A percentile compares a stretch with the other conserved stretches of the same genome.
phyloP scores from a whole-genome alignment of 2,888 invertebrate genomes.

The Leucophenga montana region DNA sequence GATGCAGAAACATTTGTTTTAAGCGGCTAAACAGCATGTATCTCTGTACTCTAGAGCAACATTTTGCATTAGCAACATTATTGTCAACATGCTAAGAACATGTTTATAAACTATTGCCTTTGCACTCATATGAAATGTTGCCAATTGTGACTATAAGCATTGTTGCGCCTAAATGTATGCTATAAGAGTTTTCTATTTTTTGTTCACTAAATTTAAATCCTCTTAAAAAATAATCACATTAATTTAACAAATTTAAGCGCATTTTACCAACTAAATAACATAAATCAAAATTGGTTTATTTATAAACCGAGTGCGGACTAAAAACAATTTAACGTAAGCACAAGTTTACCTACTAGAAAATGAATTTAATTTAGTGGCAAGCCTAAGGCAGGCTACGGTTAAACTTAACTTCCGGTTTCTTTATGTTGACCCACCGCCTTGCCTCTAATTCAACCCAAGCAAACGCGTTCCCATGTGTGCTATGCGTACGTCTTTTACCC shows the following conservation, averaged over 20 bases:
- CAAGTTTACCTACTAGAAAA: not conserved
- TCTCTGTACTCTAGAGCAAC: not conserved
- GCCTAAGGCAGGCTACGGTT: not conserved
- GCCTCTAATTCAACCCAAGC: too few relatives aligned
- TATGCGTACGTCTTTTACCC: not conserved
- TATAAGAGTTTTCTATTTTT: not conserved
- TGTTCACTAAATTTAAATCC: not conserved
- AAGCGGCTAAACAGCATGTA: too few relatives aligned
- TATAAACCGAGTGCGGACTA: not conserved
- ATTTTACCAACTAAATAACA: constrained; percentile 1
- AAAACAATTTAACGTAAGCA: constrained; percentile 1
- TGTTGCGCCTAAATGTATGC: not conserved
- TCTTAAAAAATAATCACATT: constrained; percentile 7
- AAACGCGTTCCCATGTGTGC: not conserved
- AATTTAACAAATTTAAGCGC: constrained; percentile 15
- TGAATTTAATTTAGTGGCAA: too few relatives aligned
- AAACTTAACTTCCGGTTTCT: not conserved
- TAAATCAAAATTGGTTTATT: constrained; percentile 2
- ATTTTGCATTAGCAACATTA: not conserved
- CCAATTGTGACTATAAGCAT: not conserved
- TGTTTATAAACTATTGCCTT: not conserved
- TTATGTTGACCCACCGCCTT: not conserved
- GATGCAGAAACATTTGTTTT: too few relatives aligned
- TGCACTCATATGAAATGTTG: not conserved
- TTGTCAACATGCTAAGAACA: too few relatives aligned